Evolutionary conservation across 2,888 invertebrate species (phyloP), one percentile per base, ranked within the genome.

Genomic region (Julus scandinavius): DNA sequence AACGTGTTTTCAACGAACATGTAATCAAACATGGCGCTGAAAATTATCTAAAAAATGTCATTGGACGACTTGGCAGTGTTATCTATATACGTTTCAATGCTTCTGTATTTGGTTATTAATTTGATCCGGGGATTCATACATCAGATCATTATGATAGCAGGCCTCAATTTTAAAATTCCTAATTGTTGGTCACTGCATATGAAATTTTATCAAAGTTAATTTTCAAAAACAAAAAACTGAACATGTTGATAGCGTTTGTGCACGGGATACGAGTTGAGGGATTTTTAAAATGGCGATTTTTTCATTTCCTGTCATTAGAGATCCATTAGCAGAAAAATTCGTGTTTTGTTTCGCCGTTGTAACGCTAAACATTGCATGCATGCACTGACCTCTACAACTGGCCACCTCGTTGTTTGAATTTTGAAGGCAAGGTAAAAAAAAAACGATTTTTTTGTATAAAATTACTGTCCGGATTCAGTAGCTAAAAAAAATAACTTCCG

Each of bases 271-370:
- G 72, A 29, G 29, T 29, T 0, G 9, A 29, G 29, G n/a, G 29
- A 11, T 38, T 40, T 13, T 38, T 15, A 80, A 29, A 29, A 80
- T 40, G 38, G 38, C 38, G 15, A 38, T 38, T 80, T 80, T 80
- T 80, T 80, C 38, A 80, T 80, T 80, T 80, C 80, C 80, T 80
- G 80, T 80, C 80, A 80, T 80, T 80, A 80, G 80, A 38, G 80
- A 38, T 40, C 80, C 29, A 80, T 80, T 80, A 80, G 80, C 38
- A 7, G 15, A 80, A 38, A 80, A 80, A 38, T 40, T 80, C 80
- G 38, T 80, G 80, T 80, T 80, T 15, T 40, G 80, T 38, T 38
- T 80, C 80, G 38, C 80, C 29, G 72, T 80, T 13, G 80, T 38
- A 72, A n/a, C 72, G 17, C 29, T 72, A 72, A 72, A 29, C 72